Percentiles rank a stretch among this genome's conserved stretches.
phyloP scores from a whole-genome alignment of 2,888 invertebrate genomes.

The Agrochola lychnidis region DNA sequence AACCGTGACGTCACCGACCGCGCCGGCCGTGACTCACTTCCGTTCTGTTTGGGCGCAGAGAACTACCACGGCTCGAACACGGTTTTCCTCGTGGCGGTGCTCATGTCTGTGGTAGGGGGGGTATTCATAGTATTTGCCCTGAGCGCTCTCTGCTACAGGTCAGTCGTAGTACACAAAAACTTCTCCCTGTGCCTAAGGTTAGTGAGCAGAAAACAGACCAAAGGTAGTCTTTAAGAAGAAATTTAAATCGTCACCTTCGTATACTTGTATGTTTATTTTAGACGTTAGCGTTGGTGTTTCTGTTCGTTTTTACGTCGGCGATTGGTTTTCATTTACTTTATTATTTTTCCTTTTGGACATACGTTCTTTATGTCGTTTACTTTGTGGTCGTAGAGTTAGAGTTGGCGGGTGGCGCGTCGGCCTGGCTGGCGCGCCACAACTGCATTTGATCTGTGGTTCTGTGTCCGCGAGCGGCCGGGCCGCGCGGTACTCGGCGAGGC shows the following conservation, averaged over 20 bases:
- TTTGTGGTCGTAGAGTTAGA: constrained; percentile 89
- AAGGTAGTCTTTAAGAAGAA: constrained; percentile 92
- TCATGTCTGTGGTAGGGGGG: constrained; percentile 99
- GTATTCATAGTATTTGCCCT: constrained; percentile 99
- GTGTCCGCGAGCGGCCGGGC: constrained; percentile 84
- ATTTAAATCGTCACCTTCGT: constrained; percentile 91
- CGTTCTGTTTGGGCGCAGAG: constrained; percentile 93
- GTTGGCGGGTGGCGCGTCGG: constrained; percentile 87
- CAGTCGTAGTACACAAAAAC: constrained; percentile 99
- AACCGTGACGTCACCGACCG: constrained; percentile 71
- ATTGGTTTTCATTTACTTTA: constrained; percentile 85
- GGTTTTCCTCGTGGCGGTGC: constrained; percentile 99
- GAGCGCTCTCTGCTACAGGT: constrained; percentile 99
- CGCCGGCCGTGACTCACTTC: constrained; percentile 78
- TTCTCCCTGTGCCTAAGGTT: constrained; percentile 99
- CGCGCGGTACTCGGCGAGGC: constrained; percentile 62
- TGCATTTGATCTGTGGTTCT: constrained; percentile 91
- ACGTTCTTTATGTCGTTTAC: constrained; percentile 85
- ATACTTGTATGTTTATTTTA: constrained; percentile 90
- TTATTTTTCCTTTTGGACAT: constrained; percentile 78
- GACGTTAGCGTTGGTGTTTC: constrained; percentile 90
- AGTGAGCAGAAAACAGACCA: constrained; percentile 97
- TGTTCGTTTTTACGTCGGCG: constrained; percentile 87
- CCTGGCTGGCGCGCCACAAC: constrained; percentile 84
- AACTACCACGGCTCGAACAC: constrained; percentile 99